phyloP scores from a whole-genome alignment of 2,888 invertebrate genomes.

The Apomyelois bistriatella region DNA sequence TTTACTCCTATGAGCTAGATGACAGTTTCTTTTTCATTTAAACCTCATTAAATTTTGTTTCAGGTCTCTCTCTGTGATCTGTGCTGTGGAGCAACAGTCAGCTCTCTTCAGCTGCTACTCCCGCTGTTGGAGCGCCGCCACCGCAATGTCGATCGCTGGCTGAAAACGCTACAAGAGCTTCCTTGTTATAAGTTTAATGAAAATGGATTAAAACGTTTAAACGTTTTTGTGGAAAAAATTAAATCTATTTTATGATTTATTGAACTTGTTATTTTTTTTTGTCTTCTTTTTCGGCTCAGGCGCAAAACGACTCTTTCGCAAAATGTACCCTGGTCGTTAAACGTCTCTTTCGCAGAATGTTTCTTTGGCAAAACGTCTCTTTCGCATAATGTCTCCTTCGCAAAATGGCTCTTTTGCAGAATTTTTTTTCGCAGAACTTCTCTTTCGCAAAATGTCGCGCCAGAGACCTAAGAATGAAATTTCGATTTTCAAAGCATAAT shows the following conservation, averaged over 20 bases:
- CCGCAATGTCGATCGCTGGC: constrained; percentile 57
- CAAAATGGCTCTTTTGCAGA: too few relatives aligned
- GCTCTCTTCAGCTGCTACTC: constrained; percentile 57
- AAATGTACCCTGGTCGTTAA: too few relatives aligned
- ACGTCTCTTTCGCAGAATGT: too few relatives aligned
- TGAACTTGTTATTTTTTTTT: background rate
- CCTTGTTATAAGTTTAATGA: constrained; percentile 50
- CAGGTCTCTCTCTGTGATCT: constrained; percentile 63
- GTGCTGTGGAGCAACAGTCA: constrained; percentile 65
- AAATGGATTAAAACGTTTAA: constrained; percentile 43
- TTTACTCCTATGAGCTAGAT: too few relatives aligned
- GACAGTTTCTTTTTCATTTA: background rate
- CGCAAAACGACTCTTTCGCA: too few relatives aligned
- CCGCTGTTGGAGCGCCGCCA: constrained; percentile 51
- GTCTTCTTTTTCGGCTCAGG: too few relatives aligned
- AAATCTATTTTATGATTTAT: constrained; percentile 12
- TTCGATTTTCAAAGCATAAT: too few relatives aligned
- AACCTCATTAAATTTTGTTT: constrained; percentile 20
- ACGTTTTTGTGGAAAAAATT: constrained; percentile 30
- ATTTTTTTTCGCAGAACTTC: too few relatives aligned
- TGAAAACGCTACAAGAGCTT: constrained; percentile 41
- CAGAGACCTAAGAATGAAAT: too few relatives aligned
- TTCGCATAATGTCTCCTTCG: too few relatives aligned
- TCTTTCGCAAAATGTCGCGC: too few relatives aligned
- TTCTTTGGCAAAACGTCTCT: too few relatives aligned